These are phyloP conservation scores for Dicycla oo DNA, from an alignment of 2,888 invertebrate genomes.

Conservation along the genomic window DNA sequence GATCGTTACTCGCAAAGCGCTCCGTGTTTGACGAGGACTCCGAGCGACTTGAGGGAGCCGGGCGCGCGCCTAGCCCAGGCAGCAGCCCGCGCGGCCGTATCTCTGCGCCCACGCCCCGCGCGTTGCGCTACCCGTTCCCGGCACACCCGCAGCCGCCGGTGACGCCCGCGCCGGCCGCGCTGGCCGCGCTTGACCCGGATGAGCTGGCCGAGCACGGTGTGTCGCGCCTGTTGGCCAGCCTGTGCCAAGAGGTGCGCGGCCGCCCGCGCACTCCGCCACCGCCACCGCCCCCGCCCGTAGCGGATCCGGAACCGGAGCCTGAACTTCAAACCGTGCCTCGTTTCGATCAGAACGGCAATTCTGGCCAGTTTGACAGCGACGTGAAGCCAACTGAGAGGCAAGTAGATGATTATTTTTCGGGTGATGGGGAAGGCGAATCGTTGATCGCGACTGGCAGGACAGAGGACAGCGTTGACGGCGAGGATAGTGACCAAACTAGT, in stretches of 20 bases:
- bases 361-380: constrained; percentile 68
- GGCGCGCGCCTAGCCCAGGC: constrained; percentile 93
- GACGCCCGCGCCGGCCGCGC: constrained; percentile 63
- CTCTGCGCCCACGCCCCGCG: constrained; percentile 83
- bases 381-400: constrained; percentile 65
- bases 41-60: constrained; percentile 97
- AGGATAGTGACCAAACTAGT: constrained; percentile 48
- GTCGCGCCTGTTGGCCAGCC: constrained; percentile 57
- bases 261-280: constrained; percentile 65
- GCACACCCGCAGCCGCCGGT: constrained; percentile 92
- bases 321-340: constrained; percentile 40
- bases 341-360: constrained; percentile 63
- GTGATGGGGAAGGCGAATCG: constrained; percentile 56
- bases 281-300: constrained; percentile 69
- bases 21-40: constrained; percentile 99
- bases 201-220: constrained; percentile 28
- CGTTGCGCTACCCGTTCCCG: constrained; percentile 94
- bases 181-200: constrained; percentile 65
- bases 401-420: constrained; percentile 22
- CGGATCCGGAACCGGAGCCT: constrained; percentile 70
- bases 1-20: constrained; percentile 96
- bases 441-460: constrained; percentile 53
- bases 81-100: constrained; percentile 86
- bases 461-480: constrained; percentile 48
- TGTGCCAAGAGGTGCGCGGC: constrained; percentile 67